These are phyloP conservation scores for Nannobrachium achirus DNA, from an alignment of 2,113 vertebrate genomes.

Conservation along the genomic window DNA sequence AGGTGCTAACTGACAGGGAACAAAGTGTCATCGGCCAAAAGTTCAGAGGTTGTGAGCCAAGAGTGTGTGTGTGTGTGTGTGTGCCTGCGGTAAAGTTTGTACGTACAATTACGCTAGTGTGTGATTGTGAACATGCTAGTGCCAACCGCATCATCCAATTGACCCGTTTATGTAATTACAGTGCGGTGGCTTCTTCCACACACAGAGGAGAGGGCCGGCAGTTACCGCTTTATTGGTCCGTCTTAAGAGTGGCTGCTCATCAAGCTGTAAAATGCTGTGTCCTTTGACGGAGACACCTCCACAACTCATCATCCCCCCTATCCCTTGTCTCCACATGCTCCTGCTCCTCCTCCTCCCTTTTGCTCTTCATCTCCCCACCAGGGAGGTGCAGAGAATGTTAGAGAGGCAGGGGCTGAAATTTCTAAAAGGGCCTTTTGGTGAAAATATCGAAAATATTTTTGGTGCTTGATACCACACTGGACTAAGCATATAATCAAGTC, in stretches of 20 bases:
- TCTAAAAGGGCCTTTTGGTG: no score
- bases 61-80: background rate
- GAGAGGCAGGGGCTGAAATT: no score
- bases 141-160: constrained; percentile 33
- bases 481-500: no score
- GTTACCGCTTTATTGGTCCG: constrained; percentile 60
- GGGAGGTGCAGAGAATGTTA: no score
- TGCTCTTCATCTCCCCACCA: background rate
- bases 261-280: constrained; percentile 60
- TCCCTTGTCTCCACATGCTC: constrained; percentile 12
- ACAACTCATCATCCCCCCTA: no score
- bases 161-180: constrained; percentile 49
- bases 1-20: constrained; percentile 15
- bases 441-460: no score
- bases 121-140: constrained; percentile 10
- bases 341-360: constrained; percentile 13
- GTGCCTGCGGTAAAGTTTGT: background rate
- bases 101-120: background rate
- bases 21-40: constrained; percentile 24
- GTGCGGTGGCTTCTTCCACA: constrained; percentile 27
- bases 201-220: constrained; percentile 41
- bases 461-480: no score
- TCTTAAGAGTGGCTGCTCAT: constrained; percentile 56
- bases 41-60: constrained; percentile 15
- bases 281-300: constrained; percentile 42